Conservation (phyloP, 2,888 invertebrate species). For the Acanthopleura granulata region DNA sequence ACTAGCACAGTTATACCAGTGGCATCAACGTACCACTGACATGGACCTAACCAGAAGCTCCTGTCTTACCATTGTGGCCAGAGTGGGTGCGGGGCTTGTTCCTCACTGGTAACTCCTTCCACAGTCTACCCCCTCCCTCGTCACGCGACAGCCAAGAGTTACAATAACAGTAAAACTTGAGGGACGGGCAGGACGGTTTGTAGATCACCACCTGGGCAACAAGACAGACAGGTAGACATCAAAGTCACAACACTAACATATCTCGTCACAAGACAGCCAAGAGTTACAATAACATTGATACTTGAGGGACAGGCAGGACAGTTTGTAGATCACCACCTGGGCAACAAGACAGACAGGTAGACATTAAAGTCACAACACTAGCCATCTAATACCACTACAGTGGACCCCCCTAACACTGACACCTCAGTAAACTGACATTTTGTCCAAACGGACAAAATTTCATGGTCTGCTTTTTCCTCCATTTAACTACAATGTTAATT, state of each 20-base stretch:
- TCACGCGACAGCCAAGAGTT: constrained; percentile 58
- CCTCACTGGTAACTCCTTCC: constrained; percentile 53
- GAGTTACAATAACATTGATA: constrained; percentile 53
- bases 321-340: constrained; percentile 36
- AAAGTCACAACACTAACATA: background rate
- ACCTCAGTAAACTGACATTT: too few relatives aligned
- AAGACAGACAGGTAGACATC: background rate
- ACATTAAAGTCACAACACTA: background rate
- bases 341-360: background rate
- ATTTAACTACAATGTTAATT: too few relatives aligned
- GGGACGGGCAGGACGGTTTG: constrained; percentile 33
- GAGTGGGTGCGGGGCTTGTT: constrained; percentile 27
- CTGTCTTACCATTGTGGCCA: too few relatives aligned
- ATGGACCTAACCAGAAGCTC: too few relatives aligned
- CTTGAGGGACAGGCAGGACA: constrained; percentile 35
- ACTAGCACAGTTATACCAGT: too few relatives aligned
- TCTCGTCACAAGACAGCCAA: constrained; percentile 48
- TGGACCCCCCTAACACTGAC: too few relatives aligned
- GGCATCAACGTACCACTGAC: too few relatives aligned
- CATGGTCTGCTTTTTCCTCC: too few relatives aligned
- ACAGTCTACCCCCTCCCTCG: constrained; percentile 55
- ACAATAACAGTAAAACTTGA: constrained; percentile 49
- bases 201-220: constrained; percentile 33
- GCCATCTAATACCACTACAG: too few relatives aligned
- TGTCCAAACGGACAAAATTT: too few relatives aligned